Base-by-base conservation (phyloP, 2,888 invertebrate species). In the Clostera curtula region DNA sequence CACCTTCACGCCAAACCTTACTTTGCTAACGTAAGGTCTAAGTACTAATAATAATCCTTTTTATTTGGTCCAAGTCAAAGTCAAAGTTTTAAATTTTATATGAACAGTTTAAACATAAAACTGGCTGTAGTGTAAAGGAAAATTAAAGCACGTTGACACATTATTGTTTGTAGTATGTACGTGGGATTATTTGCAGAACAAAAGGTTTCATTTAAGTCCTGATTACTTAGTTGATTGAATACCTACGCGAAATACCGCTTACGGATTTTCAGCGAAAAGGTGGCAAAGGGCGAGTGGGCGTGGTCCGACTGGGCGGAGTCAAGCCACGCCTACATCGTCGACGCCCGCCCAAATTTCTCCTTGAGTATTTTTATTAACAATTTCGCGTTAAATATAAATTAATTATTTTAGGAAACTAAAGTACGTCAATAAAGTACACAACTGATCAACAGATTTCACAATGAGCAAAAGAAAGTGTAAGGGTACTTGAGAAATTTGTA, bases 241-340 rank as follows among this genome's bases (percentile, higher is more conserved):
- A 56, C 56, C 51, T 60, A 55, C 54, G 57, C 55, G 57, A 59
- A 64, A 65, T 48, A 61, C 49, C 52, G 59, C 51, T 62, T 61
- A 58, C 57, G 65, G 65, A 67, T 67, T 71, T 69, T 69, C 57
- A 65, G 54, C 54, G 63, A 66, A 72, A 74, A 77, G 68, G 69
- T 75, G 63, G 71, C 57, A 64, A 79, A 80, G 79, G 82, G 79
- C 79, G 75, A 72, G n/a, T n/a, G 67, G 83, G 82, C 76, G 79
- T 68, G 66, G 50, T 63, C 53, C 44, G 43, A 60, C 54, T 77
- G 79, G 82, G 82, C 80, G 83, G 80, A 63, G 80, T 72, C 32
- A 51, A 34, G 69, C 62, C 79, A 76, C 82, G 80, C 82, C 82
- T 66, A 68, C 67, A 38, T 52, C 52, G 59, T 64, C 63, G 66